Base-by-base conservation (phyloP, 2,888 invertebrate genomes). In the Metellina segmentata region DNA sequence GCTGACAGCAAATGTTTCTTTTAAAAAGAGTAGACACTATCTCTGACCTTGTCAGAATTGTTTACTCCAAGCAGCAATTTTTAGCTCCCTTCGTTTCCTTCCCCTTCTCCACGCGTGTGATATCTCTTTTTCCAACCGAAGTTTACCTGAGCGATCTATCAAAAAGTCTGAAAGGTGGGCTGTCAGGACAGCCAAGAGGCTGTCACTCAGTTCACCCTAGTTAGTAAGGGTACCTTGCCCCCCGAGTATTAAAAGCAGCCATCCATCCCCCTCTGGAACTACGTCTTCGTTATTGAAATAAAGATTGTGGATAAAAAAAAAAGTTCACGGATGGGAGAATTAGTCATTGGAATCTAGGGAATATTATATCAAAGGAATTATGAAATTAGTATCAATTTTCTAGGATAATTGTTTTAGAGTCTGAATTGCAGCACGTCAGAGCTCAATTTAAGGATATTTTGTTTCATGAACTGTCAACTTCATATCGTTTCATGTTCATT, bases 71-170 rank as follows among this genome's bases (percentile, higher is more conserved):
- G 71, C 9, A 6, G 52, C 82, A 71, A 72, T 52, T 72, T 69
- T 70, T 69, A 48, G 52, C 2, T 20, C 6, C 34, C 19, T 20
- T 20, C 13, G 9, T 79, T n/a, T 19, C 70, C n/a, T 16, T 52
- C 19, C 7, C 52, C 11, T 13, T 20, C 16, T 7, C 53, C 79
- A 13, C 16, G 16, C 34, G 13, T 16, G 69, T 72, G 82, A 82
- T 82, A 82, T 82, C 82, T 81, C 70, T 72, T 51, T 82, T 53
- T 20, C 52, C 11, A 9, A 16, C 11, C 61, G 11, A 61, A 16
- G 61, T 61, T 48, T 75, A 85, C 74, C 74, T 85, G 75, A 20
- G 51, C 77, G 51, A 86, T 86, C 78, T 70, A 86, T 86, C 86
- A 86, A 69, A 78, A 51, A 16, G 51, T 19, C 49, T 16, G 86